phyloP scores from a whole-genome alignment of 2,888 invertebrate genomes.

The Apodemia hepburni region DNA sequence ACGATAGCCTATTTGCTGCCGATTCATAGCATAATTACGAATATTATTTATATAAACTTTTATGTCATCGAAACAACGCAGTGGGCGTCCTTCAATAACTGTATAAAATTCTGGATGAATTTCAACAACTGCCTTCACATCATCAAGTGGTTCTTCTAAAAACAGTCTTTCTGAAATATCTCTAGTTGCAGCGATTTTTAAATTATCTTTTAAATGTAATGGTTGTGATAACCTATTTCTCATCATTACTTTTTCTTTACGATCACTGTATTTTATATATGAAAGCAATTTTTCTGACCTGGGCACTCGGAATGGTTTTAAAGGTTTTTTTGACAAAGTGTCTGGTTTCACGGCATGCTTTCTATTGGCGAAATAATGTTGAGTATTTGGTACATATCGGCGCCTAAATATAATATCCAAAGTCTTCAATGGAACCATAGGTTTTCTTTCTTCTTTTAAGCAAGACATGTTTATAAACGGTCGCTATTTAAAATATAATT shows the following conservation, averaged over 20 bases:
- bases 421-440: conserved; percentile 65
- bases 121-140: conserved; percentile 81
- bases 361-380: conserved; percentile 67
- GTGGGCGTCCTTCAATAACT: conserved; percentile 81
- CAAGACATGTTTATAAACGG: conserved; percentile 45
- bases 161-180: conserved; percentile 80
- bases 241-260: conserved; percentile 52
- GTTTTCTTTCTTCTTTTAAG: conserved; percentile 54
- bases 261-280: conserved; percentile 69
- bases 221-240: conserved; percentile 51
- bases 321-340: conserved; percentile 38
- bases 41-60: conserved; percentile 79
- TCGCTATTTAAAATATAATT: background rate
- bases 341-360: conserved; percentile 48
- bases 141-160: conserved; percentile 76
- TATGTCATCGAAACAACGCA: conserved; percentile 78
- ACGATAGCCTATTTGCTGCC: conserved; percentile 71
- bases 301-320: conserved; percentile 58
- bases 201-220: conserved; percentile 60
- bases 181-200: conserved; percentile 61
- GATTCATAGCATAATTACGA: conserved; percentile 68
- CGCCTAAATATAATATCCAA: conserved; percentile 68
- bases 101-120: conserved; percentile 84
- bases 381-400: conserved; percentile 67
- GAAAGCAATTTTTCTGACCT: conserved; percentile 64